phyloP scores from a whole-genome alignment of 2,888 invertebrate species.

The Graphium colonna region DNA sequence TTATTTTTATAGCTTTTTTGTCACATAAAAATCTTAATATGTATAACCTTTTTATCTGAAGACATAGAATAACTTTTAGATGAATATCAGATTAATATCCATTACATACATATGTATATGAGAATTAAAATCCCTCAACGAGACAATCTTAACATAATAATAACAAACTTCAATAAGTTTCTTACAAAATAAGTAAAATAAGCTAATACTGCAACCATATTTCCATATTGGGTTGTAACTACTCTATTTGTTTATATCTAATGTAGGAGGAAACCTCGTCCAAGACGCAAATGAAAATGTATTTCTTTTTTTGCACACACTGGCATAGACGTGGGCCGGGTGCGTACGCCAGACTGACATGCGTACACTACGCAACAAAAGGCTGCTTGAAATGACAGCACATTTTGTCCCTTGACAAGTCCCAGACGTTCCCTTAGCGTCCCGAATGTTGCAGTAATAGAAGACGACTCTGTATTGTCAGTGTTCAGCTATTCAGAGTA shows the following conservation, averaged over 20 bases:
- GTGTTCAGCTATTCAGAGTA: neutral
- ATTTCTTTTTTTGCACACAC: neutral
- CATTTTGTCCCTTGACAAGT: slow-evolving; percentile 57
- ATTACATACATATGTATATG: too few species aligned
- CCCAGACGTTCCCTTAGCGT: slow-evolving; percentile 49
- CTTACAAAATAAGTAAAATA: too few species aligned
- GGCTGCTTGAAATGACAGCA: slow-evolving; percentile 59
- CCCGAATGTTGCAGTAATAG: slow-evolving; percentile 25
- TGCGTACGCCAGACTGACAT: slow-evolving; percentile 26
- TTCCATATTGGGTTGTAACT: neutral
- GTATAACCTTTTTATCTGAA: too few species aligned
- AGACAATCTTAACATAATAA: too few species aligned
- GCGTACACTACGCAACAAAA: slow-evolving; percentile 39
- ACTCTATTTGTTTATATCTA: too few species aligned
- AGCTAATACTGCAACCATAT: neutral
- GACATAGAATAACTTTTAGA: too few species aligned
- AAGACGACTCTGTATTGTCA: slow-evolving; percentile 5
- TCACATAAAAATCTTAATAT: too few species aligned
- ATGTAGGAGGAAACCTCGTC: neutral
- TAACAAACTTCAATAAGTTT: too few species aligned
- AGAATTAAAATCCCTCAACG: too few species aligned
- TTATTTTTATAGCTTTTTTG: too few species aligned
- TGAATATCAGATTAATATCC: too few species aligned
- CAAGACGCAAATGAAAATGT: neutral
- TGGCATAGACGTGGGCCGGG: neutral